Base-by-base conservation (phyloP, 1,140 invertebrate genomes). In the Listronotus oregonensis region DNA sequence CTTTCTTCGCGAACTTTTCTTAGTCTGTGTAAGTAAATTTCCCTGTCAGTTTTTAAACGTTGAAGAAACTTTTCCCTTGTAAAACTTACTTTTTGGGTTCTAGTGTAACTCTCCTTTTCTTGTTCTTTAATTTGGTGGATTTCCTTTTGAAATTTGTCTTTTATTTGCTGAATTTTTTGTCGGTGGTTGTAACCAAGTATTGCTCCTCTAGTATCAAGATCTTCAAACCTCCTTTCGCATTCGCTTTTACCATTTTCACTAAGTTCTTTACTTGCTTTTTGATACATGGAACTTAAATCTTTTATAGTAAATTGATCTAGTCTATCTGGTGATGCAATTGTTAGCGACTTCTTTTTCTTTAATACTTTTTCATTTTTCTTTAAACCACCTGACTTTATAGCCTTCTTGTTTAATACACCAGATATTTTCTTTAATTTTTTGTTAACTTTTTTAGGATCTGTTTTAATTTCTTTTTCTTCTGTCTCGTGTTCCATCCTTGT, bases 181-280 rank as follows among this genome's bases (percentile, higher is more conserved):
- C 60, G 63, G 42, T 73, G 72, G 14, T 44, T 67, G 17, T 70
- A 34, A 6, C 68, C 68, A 10, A 70, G 32, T 10, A 43, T 40
- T 43, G 68, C 42, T 60, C 66, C 71, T 51, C 51, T 68, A 34
- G 43, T 66, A 14, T 73, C 71, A 3, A 73, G 59, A 40, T 71
- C 69, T 43, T 69, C 67, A 43, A 71, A 73, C 56, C 69, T 63
- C 37, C 66, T 65, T 68, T 73, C 67, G 37, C 71, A 73, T 42
- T 73, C 71, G 27, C 71, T 73, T 42, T 71, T 71, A 12, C 71
- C 69, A 31, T 68, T 73, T 55, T 73, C 71, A 14, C 39, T 37
- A 12, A 42, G 31, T 7, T 14, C 5, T 39, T 50, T 50, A 50
- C 47, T 50, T 18, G 32, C 9, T 11, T 50, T 50, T 21, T 50